These are phyloP conservation scores for Hemiprocne comata DNA, from an alignment of 2,113 vertebrate species.

Conservation along the genomic window DNA sequence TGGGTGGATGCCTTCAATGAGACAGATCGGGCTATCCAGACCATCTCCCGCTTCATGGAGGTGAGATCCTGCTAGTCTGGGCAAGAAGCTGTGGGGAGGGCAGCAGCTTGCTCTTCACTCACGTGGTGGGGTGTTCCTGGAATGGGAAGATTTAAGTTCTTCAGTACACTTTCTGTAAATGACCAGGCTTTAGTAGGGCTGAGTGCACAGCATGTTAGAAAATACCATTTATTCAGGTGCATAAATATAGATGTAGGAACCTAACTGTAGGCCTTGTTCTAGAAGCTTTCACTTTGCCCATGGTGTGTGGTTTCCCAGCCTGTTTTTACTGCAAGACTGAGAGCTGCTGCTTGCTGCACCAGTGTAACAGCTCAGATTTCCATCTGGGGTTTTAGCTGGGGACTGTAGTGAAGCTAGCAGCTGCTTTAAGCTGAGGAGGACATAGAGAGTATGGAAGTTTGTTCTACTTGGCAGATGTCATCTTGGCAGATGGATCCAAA, in stretches of 20 bases:
- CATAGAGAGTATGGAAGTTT: background rate
- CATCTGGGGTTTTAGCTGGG: background rate
- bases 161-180: background rate
- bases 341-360: background rate
- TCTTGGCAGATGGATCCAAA: background rate
- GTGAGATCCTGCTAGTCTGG: constrained; percentile 68
- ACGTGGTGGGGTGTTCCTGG: rapidly evolving
- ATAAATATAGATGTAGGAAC: background rate
- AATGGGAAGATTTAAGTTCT: background rate
- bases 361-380: background rate
- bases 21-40: constrained; percentile 88
- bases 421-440: background rate
- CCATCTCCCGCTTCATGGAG: constrained; percentile 96
- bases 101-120: background rate
- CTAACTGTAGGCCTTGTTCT: background rate
- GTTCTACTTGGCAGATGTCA: background rate
- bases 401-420: background rate
- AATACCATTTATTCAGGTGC: background rate
- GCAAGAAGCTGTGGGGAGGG: background rate
- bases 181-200: background rate
- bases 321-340: background rate
- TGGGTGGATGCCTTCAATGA: constrained; percentile 95
- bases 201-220: background rate
- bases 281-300: background rate
- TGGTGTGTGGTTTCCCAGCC: background rate